Conservation (phyloP, 2,797 vertebrate species). For the Xerus rutilus region DNA sequence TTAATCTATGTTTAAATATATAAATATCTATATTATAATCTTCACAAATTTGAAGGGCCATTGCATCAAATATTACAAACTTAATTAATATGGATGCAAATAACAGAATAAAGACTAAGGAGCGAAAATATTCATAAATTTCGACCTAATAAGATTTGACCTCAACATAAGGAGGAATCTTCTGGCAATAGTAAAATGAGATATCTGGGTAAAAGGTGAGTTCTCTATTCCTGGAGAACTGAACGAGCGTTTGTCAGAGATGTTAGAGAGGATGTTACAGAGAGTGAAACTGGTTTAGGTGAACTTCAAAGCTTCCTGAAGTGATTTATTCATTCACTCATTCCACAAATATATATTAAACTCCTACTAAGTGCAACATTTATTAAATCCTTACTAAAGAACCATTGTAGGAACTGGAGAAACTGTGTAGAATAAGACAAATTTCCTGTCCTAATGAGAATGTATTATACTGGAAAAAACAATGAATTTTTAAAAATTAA, state of each 20-base stretch:
- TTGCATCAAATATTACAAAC: slow-evolving; percentile 11
- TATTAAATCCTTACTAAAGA: neutral
- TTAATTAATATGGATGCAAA: neutral
- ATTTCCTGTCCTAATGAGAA: neutral
- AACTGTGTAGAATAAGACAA: neutral
- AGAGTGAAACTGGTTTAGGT: neutral
- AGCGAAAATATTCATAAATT: neutral
- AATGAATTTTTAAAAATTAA: neutral
- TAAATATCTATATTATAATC: too few species aligned
- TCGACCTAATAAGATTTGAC: neutral
- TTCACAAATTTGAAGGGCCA: neutral
- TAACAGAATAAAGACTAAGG: neutral
- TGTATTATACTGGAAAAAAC: neutral
- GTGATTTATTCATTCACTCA: neutral
- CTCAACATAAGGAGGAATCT: neutral
- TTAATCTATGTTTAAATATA: too few species aligned
- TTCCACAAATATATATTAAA: slow-evolving; percentile 35
- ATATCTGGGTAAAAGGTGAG: neutral
- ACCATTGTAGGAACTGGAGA: neutral
- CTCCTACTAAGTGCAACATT: neutral
- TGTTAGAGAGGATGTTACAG: neutral
- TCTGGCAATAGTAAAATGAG: slow-evolving; percentile 28
- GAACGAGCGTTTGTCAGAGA: neutral
- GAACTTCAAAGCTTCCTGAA: neutral
- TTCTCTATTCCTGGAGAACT: neutral